Base-by-base conservation (phyloP, 2,797 vertebrate species). In the Momotus momota region DNA sequence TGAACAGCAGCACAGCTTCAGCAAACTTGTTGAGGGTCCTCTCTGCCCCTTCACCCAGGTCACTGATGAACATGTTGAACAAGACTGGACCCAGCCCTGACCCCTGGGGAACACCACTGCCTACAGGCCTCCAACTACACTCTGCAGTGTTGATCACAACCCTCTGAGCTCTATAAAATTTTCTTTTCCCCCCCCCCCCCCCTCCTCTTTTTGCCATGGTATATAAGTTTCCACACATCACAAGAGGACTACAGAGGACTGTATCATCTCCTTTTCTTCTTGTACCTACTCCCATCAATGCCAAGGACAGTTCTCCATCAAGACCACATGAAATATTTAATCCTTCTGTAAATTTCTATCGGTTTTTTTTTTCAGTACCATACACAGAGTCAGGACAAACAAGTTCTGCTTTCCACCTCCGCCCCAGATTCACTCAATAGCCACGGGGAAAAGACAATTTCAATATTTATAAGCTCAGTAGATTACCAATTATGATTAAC, bases 401-500 rank as follows among this genome's bases (percentile, higher is more conserved):
- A 43, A 65, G 1, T 74, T 74, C 64, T 94, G 35, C 14, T 91
- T 79, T 73, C 45, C 17, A 31, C 4, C 52, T 81, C 71, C 61
- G 90, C 27, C 78, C 78, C 61, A 87, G 64, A 94, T 87, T 93
- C 61, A 67, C 45, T 80, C 74, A 67, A 35, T 25, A 88, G 43
- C 93, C 86, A 35, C 49, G 26, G 69, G 78, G 55, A 92, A 94
- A 94, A 61, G 64, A 13, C 40, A 82, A 77, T 82, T 85, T 89
- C 67, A 91, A 92, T 90, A 94, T 67, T 79, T 77, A 80, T 73
- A 85, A 78, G 11, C 16, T 88, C 70, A 80, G 87, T 10, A 91
- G 88, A 96, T 91, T 62, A 93, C 88, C 84, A 95, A 93, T 92
- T 79, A 71, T 67, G 87, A 94, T 93, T 84, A 94, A 57, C 70